These are phyloP conservation scores for Pyrocephalus nanus DNA, from an alignment of 2,797 vertebrate species.

Conservation along the genomic window DNA sequence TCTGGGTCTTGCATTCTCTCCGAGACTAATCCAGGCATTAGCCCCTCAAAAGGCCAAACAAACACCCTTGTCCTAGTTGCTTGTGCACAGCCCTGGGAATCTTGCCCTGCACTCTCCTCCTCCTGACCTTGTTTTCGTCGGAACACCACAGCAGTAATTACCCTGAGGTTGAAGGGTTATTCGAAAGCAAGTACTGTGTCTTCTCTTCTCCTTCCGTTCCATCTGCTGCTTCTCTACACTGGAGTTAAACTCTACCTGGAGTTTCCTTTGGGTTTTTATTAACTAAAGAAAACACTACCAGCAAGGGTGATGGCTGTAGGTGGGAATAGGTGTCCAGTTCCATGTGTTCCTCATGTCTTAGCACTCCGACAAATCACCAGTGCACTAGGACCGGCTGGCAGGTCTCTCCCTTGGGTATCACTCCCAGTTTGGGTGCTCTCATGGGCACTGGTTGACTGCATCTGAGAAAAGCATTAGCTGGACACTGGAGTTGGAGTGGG, in stretches of 20 bases:
- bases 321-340: background rate
- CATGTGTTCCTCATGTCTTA: background rate
- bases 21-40: background rate
- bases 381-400: accelerated
- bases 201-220: background rate
- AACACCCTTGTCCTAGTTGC: constrained; percentile 47
- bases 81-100: constrained; percentile 12
- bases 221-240: background rate
- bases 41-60: background rate
- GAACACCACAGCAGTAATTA: constrained; percentile 61
- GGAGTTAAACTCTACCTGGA: background rate
- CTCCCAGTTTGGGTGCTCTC: background rate
- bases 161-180: constrained; percentile 55
- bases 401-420: accelerated
- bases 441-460: background rate
- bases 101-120: background rate
- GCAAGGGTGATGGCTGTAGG: background rate
- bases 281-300: background rate
- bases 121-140: constrained; percentile 48
- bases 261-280: background rate
- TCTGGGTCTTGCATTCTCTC: background rate
- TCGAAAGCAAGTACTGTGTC: constrained; percentile 47
- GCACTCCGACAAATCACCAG: background rate
- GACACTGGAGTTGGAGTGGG: background rate
- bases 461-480: background rate